phyloP scores from a whole-genome alignment of 2,888 invertebrate species.

The Sericinus montela region DNA sequence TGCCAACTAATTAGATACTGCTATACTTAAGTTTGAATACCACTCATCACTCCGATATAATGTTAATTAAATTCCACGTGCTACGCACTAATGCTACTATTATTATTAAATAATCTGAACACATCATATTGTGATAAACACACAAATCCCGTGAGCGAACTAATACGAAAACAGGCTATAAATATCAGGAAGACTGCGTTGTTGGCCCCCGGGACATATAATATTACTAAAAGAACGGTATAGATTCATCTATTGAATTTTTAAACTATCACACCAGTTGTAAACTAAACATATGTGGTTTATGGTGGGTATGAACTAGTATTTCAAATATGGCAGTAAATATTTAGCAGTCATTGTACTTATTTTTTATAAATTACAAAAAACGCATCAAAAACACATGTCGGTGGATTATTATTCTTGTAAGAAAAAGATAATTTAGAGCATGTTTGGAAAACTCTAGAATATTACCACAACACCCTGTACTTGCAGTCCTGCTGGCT shows the following conservation, averaged over 20 bases:
- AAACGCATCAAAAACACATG: conserved; percentile 27
- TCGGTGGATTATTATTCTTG: conserved; percentile 3
- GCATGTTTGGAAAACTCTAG: conserved; percentile 15
- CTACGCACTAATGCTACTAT: no score
- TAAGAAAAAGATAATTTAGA: conserved; percentile 18
- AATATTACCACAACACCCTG: conserved; percentile 16
- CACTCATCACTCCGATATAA: no score
- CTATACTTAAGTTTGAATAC: no score
- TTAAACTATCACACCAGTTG: no score
- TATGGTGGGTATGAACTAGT: neutral
- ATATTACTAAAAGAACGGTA: neutral
- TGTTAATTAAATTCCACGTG: no score
- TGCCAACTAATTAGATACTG: no score
- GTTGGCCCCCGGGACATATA: conserved; percentile 53
- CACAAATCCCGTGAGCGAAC: conserved; percentile 17
- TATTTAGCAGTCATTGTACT: conserved; percentile 39
- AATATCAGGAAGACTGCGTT: conserved; percentile 49
- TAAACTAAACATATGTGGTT: no score
- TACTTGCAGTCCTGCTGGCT: conserved; percentile 4
- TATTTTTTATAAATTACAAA: conserved; percentile 29
- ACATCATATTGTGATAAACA: neutral
- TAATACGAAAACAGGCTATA: conserved; percentile 25
- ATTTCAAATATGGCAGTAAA: conserved; percentile 36
- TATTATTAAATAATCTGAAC: no score
- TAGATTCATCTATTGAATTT: neutral